Conservation (phyloP, 2,888 invertebrate species). For the Philereme transversata region DNA sequence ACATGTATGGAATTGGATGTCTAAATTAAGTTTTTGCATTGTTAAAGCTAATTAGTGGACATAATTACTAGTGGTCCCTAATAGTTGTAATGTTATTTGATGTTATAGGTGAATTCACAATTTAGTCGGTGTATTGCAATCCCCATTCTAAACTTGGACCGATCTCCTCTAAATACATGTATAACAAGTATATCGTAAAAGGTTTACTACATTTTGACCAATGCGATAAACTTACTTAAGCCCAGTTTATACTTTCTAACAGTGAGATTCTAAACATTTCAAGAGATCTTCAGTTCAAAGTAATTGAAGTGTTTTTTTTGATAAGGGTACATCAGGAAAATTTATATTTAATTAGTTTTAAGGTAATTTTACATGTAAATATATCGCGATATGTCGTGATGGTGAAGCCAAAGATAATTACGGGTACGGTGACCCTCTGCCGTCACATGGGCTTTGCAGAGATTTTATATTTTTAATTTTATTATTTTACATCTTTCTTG, state of each 20-base stretch:
- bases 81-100: slow-evolving; percentile 76
- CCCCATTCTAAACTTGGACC: slow-evolving; percentile 61
- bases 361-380: slow-evolving; percentile 62
- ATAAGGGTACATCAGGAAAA: slow-evolving; percentile 55
- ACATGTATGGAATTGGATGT: slow-evolving; percentile 60
- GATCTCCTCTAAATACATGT: slow-evolving; percentile 53
- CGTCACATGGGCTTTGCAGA: slow-evolving; percentile 75
- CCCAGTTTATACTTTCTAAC: too few relatives aligned
- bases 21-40: slow-evolving; percentile 73
- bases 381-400: slow-evolving; percentile 82
- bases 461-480: slow-evolving; percentile 34
- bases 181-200: background rate
- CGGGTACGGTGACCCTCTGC: slow-evolving; percentile 84
- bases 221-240: too few relatives aligned
- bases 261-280: background rate
- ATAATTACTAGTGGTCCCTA: slow-evolving; percentile 63
- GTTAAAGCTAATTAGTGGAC: slow-evolving; percentile 72
- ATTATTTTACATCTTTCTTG: slow-evolving; percentile 6
- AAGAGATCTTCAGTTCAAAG: background rate
- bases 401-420: slow-evolving; percentile 84
- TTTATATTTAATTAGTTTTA: slow-evolving; percentile 56
- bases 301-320: background rate
- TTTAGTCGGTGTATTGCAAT: slow-evolving; percentile 76
- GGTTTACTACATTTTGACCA: slow-evolving; percentile 3
- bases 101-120: slow-evolving; percentile 70